A percentile compares a stretch with the other conserved stretches of the same genome.
Evolutionary conservation across 2,888 invertebrate species (phyloP).

Genomic region (Polyommatus icarus): DNA sequence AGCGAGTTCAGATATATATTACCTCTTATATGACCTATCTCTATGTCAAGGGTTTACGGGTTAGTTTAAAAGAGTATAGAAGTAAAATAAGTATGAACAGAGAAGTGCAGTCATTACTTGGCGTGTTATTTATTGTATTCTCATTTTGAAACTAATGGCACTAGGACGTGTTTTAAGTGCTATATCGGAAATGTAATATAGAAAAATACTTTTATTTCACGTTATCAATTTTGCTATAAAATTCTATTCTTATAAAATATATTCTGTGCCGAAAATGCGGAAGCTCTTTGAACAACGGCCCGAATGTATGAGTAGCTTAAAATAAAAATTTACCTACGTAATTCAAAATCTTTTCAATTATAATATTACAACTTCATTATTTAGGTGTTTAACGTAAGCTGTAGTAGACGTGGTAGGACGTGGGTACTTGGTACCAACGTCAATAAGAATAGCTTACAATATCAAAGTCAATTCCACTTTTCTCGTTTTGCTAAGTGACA

Average conservation of each 20-base stretch:
- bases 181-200: not conserved
- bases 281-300: not conserved
- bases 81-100: not conserved
- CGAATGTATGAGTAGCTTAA: too few relatives aligned
- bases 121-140: slow-evolving; percentile 12
- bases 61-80: not conserved
- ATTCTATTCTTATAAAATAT: not conserved
- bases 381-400: not conserved
- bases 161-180: not conserved
- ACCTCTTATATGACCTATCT: not conserved
- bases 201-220: not conserved
- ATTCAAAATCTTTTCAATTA: too few relatives aligned
- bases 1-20: not conserved
- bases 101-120: not conserved
- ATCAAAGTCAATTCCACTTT: slow-evolving; percentile 23
- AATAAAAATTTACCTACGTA: too few relatives aligned
- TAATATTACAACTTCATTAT: too few relatives aligned
- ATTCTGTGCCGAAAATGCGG: not conserved
- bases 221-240: not conserved
- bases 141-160: slow-evolving; percentile 3
- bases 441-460: not conserved
- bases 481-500: slow-evolving; percentile 24
- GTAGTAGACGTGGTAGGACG: not conserved
- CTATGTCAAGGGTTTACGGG: not conserved
- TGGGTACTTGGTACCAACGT: not conserved